These are phyloP conservation scores for Rhinichthys osculus DNA, from an alignment of 2,797 vertebrate genomes.

Conservation along the genomic window DNA sequence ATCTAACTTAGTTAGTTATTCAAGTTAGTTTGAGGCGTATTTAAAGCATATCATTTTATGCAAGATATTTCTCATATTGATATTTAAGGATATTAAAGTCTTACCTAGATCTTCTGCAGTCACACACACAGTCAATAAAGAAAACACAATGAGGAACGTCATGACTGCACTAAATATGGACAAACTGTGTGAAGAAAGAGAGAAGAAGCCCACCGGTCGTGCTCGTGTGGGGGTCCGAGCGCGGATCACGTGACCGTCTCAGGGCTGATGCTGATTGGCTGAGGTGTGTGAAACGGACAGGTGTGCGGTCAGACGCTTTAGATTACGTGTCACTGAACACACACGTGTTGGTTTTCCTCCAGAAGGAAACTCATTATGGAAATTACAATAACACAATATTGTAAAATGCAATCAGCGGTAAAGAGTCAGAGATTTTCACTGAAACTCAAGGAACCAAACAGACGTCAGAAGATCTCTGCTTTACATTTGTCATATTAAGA, in stretches of 20 bases:
- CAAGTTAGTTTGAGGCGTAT: not conserved
- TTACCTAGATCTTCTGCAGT: conserved; percentile 72
- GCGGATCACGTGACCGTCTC: conserved; percentile 47
- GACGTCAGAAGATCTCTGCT: not conserved
- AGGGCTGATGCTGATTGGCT: conserved; percentile 65
- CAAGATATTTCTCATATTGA: not conserved
- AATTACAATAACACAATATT: not conserved
- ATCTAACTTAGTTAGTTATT: too few species aligned
- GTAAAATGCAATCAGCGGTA: not conserved
- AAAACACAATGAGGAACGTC: conserved; percentile 65
- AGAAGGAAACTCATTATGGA: not conserved
- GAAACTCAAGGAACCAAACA: not conserved
- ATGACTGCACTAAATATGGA: conserved; percentile 45
- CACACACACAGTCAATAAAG: conserved; percentile 66
- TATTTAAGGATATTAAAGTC: not conserved
- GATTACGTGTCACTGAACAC: conserved; percentile 73
- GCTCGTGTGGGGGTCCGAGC: not conserved
- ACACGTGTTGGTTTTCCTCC: not conserved
- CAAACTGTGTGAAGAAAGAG: not conserved
- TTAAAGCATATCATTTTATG: not conserved
- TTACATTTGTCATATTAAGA: not conserved
- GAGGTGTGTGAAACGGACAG: conserved; percentile 77
- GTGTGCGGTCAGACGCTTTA: conserved; percentile 63
- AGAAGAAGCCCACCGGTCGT: not conserved
- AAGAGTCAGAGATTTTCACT: not conserved